phyloP scores from a whole-genome alignment of 2,888 invertebrate genomes.

The Cyrtodaria siliqua region DNA sequence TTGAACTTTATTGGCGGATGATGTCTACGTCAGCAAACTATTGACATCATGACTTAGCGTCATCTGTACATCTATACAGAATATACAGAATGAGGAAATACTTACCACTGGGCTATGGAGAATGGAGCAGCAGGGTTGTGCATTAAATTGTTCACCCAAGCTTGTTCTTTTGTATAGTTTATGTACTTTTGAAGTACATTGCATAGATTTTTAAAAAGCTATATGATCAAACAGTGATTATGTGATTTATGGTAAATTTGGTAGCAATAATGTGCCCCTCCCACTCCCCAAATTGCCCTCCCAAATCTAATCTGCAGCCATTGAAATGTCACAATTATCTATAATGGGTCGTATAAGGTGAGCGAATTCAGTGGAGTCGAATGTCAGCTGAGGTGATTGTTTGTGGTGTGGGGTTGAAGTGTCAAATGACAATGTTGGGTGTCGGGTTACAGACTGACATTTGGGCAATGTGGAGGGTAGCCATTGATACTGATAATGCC shows the following conservation, averaged over 20 bases:
- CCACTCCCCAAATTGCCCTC: conserved; percentile 3
- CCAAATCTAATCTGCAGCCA: background rate
- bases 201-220: too few species aligned
- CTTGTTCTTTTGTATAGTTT: too few species aligned
- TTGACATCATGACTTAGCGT: too few species aligned
- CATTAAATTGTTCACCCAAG: too few species aligned
- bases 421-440: conserved; percentile 5
- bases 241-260: background rate
- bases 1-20: too few species aligned
- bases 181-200: too few species aligned
- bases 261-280: background rate
- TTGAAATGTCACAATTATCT: conserved; percentile 4
- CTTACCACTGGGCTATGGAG: too few species aligned
- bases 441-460: conserved; percentile 3
- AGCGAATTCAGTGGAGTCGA: conserved; percentile 1
- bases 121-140: too few species aligned
- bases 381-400: conserved; percentile 6
- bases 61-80: too few species aligned
- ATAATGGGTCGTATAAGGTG: conserved; percentile 10
- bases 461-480: conserved; percentile 11
- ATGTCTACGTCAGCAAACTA: too few species aligned
- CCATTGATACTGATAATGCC: background rate
- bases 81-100: too few species aligned
- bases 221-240: too few species aligned
- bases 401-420: background rate